These are phyloP conservation scores for Grus americana DNA, from an alignment of 2,113 vertebrate species.

Conservation along the genomic window DNA sequence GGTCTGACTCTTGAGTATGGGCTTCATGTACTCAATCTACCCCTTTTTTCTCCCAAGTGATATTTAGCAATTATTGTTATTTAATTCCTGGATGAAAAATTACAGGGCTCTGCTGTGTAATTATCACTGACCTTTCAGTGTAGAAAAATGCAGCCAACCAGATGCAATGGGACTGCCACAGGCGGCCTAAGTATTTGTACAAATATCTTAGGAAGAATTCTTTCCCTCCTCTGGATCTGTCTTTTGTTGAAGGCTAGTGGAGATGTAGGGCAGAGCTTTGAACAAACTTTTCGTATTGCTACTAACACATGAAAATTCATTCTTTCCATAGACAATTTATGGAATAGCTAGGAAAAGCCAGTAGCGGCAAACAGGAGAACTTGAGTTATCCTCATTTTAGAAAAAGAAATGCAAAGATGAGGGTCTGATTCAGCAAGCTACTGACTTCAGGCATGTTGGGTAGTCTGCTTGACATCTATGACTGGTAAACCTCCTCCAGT, in stretches of 20 bases:
- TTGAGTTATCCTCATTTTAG: neutral
- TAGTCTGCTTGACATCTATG: neutral
- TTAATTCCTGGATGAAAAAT: slow-evolving; percentile 56
- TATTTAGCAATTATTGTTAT: slow-evolving; percentile 35
- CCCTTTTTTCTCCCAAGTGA: neutral
- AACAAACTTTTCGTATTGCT: neutral
- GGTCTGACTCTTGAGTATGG: neutral
- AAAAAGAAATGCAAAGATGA: neutral
- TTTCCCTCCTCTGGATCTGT: neutral
- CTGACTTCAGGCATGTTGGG: neutral
- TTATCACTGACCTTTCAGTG: slow-evolving; percentile 52
- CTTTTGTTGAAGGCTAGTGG: neutral
- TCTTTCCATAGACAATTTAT: neutral
- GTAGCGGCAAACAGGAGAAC: neutral
- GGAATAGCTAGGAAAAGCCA: neutral
- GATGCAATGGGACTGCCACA: neutral
- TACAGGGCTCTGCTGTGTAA: slow-evolving; percentile 16
- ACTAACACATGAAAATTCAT: neutral
- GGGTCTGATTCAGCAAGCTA: neutral
- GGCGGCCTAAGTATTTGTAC: neutral
- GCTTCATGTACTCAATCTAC: neutral
- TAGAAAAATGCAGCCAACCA: neutral
- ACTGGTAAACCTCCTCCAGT: neutral
- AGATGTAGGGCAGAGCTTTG: neutral
- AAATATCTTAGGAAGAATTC: neutral